Percentiles rank a stretch among this genome's conserved stretches.
Evolutionary conservation across 2,888 invertebrate genomes (phyloP).

Genomic region (Platynereis dumerilii): DNA sequence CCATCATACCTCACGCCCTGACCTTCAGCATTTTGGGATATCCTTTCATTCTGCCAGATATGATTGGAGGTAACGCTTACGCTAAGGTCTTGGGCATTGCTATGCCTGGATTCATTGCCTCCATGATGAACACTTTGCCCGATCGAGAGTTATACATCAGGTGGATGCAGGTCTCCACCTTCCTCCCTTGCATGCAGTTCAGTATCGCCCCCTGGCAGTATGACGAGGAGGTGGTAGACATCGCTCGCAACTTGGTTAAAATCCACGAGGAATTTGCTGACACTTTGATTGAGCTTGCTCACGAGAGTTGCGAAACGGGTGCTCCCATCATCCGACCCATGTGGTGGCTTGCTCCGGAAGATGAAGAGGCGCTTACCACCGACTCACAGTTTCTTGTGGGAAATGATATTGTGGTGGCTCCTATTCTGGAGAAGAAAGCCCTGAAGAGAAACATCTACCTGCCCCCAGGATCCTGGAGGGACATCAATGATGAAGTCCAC

Average conservation of each 20-base stretch:
- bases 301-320: slow-evolving; percentile 41
- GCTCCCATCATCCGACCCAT: slow-evolving; percentile 89
- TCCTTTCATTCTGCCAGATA: slow-evolving; percentile 88
- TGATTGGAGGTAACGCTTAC: slow-evolving; percentile 67
- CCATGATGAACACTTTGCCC: slow-evolving; percentile 21
- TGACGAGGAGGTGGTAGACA: slow-evolving; percentile 41
- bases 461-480: slow-evolving; percentile 32
- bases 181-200: slow-evolving; percentile 90
- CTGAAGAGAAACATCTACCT: slow-evolving; percentile 51
- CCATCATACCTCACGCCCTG: slow-evolving; percentile 83
- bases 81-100: background rate
- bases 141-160: slow-evolving; percentile 60
- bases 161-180: slow-evolving; percentile 86
- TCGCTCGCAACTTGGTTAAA: slow-evolving; percentile 36
- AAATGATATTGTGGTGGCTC: slow-evolving; percentile 56
- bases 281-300: slow-evolving; percentile 41
- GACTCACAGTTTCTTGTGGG: slow-evolving; percentile 70
- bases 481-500: slow-evolving; percentile 8
- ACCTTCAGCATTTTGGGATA: slow-evolving; percentile 68
- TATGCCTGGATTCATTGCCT: background rate
- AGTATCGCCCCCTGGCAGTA: slow-evolving; percentile 68
- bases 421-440: slow-evolving; percentile 52
- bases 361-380: slow-evolving; percentile 77
- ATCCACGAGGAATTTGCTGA: slow-evolving; percentile 45
- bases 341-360: slow-evolving; percentile 85